Evolutionary conservation across 2,113 vertebrate species (phyloP), one percentile per base, ranked within the genome.

Genomic region (Gila orcuttii): DNA sequence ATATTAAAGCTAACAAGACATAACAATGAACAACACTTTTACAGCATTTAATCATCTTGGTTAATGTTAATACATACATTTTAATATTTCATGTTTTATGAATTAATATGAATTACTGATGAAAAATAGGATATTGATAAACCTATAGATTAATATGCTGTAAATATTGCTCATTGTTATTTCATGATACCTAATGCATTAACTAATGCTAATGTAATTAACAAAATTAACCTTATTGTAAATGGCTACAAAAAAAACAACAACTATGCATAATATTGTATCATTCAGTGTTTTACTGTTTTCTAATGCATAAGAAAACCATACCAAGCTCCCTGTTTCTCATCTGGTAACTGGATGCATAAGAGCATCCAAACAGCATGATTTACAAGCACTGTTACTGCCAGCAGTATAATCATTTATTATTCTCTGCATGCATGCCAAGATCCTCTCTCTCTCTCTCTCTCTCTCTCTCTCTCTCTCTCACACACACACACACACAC

Each of bases 391-490:
- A 31, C 71, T 73, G 83, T 84, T 84, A 50, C 62, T 33, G 85
- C 87, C 87, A 89, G 84, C 45, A 84, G 84, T 87, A 86, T 86
- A 86, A 90, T 90, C 88, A 91, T 92, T 90, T 90, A 89, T 90
- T 89, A 92, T 89, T 69, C 86, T 57, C n/a, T 57, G 83, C 83
- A 83, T 33, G 60, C 55, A 69, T 86, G 88, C 89, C 91, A 91
- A 89, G 87, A 91, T 77, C 59, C 85, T 85, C 84, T 84, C 85
- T 86, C 84, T 85, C 82, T 47, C 45, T 50, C 47, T 47, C 47
- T 11, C 45, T n/a, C n/a, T n/a, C n/a, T n/a, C n/a, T n/a, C n/a
- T n/a, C n/a, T n/a, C n/a, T n/a, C n/a, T n/a, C n/a, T n/a, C n/a
- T n/a, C 74, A 52, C 50, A 5, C 50, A 52, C 50, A 52, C 50